phyloP scores from a whole-genome alignment of 1,140 invertebrate species.

The Heliconius eleuchia region DNA sequence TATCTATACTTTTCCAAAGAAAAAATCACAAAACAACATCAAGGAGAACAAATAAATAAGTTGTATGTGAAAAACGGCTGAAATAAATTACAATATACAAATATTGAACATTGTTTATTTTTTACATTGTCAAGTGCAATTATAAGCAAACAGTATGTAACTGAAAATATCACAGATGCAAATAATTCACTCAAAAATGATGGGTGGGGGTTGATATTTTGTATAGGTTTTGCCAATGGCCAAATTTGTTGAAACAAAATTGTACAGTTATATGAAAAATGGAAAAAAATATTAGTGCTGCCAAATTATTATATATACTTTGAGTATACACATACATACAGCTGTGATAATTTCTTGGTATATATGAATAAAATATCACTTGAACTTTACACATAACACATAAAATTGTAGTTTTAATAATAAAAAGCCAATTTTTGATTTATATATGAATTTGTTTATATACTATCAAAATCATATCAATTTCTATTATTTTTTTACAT shows the following conservation, averaged over 20 bases:
- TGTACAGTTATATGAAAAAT: neutral
- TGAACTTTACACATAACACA: too few relatives aligned
- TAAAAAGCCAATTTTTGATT: too few relatives aligned
- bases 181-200: constrained; percentile 59
- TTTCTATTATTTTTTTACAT: too few relatives aligned
- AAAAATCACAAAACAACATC: constrained; percentile 46
- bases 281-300: too few relatives aligned
- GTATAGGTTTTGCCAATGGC: neutral
- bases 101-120: constrained; percentile 11
- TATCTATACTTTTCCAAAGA: constrained; percentile 7
- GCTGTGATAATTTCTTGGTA: neutral
- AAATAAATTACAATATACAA: constrained; percentile 33
- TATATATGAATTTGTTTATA: too few relatives aligned
- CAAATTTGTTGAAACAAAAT: constrained; percentile 8
- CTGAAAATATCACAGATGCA: constrained; percentile 77
- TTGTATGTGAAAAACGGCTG: constrained; percentile 30
- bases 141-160: constrained; percentile 63
- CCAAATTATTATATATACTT: neutral
- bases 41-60: constrained; percentile 72
- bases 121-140: constrained; percentile 50
- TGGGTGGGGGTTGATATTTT: neutral
- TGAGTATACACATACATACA: neutral
- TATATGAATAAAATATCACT: neutral
- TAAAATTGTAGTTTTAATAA: too few relatives aligned
- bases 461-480: too few relatives aligned